Conservation (phyloP, 2,888 invertebrate genomes). For the Morpho achilles region DNA sequence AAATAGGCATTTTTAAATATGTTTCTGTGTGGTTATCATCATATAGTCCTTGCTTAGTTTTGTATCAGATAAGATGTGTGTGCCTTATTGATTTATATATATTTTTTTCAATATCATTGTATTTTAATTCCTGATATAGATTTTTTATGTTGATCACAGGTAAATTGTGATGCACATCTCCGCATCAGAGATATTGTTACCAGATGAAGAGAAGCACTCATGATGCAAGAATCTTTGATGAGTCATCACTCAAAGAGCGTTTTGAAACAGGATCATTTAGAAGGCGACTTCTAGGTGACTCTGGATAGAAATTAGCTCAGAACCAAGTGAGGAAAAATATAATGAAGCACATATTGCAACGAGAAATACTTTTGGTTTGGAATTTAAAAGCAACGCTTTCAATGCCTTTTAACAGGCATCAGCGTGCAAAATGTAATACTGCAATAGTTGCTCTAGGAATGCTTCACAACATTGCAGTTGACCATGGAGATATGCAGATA, state of each 20-base stretch:
- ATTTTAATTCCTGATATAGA: background rate
- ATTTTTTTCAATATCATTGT: background rate
- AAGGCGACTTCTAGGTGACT: slow-evolving; percentile 27
- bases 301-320: slow-evolving; percentile 19
- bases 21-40: too few species aligned
- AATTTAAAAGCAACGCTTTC: too few species aligned
- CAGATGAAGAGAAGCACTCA: background rate
- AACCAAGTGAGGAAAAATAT: slow-evolving; percentile 24
- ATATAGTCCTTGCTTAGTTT: too few species aligned
- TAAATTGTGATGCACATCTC: slow-evolving; percentile 12
- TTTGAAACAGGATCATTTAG: slow-evolving; percentile 21
- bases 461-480: slow-evolving; percentile 9
- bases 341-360: slow-evolving; percentile 26
- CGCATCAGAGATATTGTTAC: slow-evolving; percentile 12
- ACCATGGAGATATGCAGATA: background rate
- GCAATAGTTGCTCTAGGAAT: slow-evolving; percentile 2
- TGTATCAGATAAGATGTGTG: too few species aligned
- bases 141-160: slow-evolving; percentile 1
- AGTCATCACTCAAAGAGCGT: slow-evolving; percentile 4
- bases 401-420: too few species aligned
- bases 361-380: slow-evolving; percentile 22
- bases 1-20: too few species aligned
- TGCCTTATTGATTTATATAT: too few species aligned
- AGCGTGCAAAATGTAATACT: background rate
- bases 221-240: slow-evolving; percentile 11